phyloP scores from a whole-genome alignment of 2,797 vertebrate species.

The Saxicola maurus region DNA sequence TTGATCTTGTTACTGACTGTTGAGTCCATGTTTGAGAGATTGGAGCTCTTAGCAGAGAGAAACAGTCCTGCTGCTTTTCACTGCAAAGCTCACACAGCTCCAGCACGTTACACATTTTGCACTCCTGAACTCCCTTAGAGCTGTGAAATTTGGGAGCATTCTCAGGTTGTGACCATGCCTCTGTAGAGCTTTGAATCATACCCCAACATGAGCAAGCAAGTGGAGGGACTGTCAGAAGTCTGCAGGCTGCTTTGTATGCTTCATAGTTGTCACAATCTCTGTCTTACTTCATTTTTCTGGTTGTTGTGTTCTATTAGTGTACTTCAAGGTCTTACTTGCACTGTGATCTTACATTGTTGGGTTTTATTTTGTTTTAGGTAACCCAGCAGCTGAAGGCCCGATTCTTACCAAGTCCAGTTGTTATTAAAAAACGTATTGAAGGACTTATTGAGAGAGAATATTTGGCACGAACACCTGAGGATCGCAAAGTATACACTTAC shows the following conservation, averaged over 20 bases:
- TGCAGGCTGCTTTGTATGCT: not conserved
- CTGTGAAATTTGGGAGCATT: not conserved
- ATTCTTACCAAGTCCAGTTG: slow-evolving; percentile 97
- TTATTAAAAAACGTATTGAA: slow-evolving; percentile 99
- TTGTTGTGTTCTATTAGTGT: not conserved
- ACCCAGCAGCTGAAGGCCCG: slow-evolving; percentile 93
- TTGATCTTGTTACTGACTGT: not conserved
- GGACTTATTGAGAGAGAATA: slow-evolving; percentile 99
- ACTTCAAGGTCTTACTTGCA: not conserved
- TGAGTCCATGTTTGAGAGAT: not conserved
- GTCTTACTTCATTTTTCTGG: not conserved
- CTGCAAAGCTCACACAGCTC: not conserved
- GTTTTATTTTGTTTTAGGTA: slow-evolving; percentile 78
- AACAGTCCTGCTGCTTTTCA: not conserved
- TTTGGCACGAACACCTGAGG: slow-evolving; percentile 96
- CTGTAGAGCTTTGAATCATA: not conserved
- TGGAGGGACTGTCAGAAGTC: not conserved
- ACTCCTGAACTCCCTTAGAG: not conserved
- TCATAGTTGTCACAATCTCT: not conserved
- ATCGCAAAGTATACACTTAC: slow-evolving; percentile 98
- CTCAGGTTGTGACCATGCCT: not conserved
- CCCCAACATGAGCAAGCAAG: not conserved
- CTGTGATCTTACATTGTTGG: not conserved
- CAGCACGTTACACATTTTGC: fast-evolving
- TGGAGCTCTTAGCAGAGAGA: not conserved